Percentiles rank a stretch among this genome's conserved stretches.
Conservation (phyloP, 2,888 invertebrate species). For the Caenorhabditis panamensis region DNA sequence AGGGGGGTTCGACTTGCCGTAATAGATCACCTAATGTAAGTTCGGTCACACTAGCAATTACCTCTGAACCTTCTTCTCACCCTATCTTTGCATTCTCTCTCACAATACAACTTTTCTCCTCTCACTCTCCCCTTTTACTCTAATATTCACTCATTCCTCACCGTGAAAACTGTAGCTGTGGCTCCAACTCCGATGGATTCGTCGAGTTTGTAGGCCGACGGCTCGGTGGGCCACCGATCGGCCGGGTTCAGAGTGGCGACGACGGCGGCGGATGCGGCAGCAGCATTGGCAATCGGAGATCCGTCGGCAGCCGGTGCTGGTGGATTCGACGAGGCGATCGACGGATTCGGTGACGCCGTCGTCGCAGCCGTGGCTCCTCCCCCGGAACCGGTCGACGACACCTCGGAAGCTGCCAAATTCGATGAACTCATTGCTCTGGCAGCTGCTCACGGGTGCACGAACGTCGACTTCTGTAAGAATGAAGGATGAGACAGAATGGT, state of each 20-base stretch:
- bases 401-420: conserved; percentile 38
- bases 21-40: too few species aligned
- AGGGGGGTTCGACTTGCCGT: too few species aligned
- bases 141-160: conserved; percentile 52
- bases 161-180: conserved; percentile 80
- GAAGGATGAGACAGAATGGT: not conserved
- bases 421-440: conserved; percentile 47
- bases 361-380: not conserved
- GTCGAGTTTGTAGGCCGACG: conserved; percentile 77
- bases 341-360: not conserved
- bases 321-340: conserved; percentile 2
- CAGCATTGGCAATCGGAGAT: conserved; percentile 41
- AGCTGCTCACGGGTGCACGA: not conserved
- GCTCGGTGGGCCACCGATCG: conserved; percentile 75
- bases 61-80: too few species aligned
- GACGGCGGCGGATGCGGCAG: conserved; percentile 28
- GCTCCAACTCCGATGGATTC: conserved; percentile 83
- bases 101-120: not conserved
- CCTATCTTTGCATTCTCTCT: too few species aligned
- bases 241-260: conserved; percentile 44
- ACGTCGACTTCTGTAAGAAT: not conserved
- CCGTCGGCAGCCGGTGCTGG: not conserved
- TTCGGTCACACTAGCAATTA: too few species aligned
- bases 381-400: conserved; percentile 8
- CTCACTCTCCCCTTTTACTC: not conserved